phyloP scores from a whole-genome alignment of 1,140 invertebrate genomes.

The Drosophila melanogaster region DNA sequence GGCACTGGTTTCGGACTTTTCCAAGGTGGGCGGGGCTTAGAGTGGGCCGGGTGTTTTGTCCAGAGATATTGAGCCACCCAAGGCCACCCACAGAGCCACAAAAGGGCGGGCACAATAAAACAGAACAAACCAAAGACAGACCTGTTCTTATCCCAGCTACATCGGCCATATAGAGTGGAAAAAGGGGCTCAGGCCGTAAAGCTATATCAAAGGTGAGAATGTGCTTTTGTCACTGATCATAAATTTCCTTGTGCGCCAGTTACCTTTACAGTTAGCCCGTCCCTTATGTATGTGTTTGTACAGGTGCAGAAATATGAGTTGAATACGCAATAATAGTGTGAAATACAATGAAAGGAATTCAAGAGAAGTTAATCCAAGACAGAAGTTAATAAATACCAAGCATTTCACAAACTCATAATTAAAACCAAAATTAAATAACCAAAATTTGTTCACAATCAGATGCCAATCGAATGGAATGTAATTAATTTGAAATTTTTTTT shows the following conservation, averaged over 20 bases:
- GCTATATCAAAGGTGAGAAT: slow-evolving; percentile 79
- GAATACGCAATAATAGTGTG: not conserved
- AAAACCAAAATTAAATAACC: too few relatives aligned
- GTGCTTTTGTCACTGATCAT: slow-evolving; percentile 82
- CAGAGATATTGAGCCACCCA: not conserved
- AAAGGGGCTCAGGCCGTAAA: slow-evolving; percentile 57
- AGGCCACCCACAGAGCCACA: slow-evolving; percentile 49
- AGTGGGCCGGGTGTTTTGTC: slow-evolving; percentile 21
- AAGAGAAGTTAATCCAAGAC: too few relatives aligned
- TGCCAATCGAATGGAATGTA: too few relatives aligned
- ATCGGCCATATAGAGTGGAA: slow-evolving; percentile 28
- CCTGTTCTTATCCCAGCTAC: slow-evolving; percentile 32
- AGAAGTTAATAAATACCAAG: too few relatives aligned
- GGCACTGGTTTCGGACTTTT: slow-evolving; percentile 46
- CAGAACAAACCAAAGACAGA: slow-evolving; percentile 40
- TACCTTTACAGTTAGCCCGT: slow-evolving; percentile 32
- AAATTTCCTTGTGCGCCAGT: slow-evolving; percentile 65
- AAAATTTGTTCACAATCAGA: too few relatives aligned
- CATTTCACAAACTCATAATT: too few relatives aligned
- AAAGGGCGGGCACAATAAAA: slow-evolving; percentile 72
- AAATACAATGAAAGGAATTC: not conserved
- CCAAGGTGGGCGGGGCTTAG: slow-evolving; percentile 52
- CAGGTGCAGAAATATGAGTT: not conserved
- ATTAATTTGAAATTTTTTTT: too few relatives aligned
- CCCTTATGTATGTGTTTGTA: not conserved